A percentile compares a stretch with the other conserved stretches of the same genome.
Conservation (phyloP, 2,888 invertebrate species). For the Molorchus minor region DNA sequence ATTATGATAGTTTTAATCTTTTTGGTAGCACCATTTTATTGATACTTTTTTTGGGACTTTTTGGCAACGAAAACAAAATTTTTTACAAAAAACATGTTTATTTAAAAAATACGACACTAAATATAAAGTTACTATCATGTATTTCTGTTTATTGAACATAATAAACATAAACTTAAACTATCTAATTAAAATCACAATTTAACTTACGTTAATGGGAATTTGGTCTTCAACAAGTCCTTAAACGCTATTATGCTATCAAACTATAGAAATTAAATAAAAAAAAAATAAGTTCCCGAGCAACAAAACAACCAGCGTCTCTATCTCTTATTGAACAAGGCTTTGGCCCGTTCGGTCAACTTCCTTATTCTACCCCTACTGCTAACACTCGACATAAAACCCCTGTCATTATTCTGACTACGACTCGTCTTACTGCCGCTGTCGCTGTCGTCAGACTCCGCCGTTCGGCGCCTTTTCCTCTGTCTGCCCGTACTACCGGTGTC, state of each 20-base stretch:
- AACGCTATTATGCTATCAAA: not conserved
- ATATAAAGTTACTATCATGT: conserved; percentile 6
- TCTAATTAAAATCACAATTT: conserved; percentile 13
- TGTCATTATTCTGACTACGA: conserved; percentile 40
- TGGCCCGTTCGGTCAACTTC: conserved; percentile 81
- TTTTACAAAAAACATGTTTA: conserved; percentile 20
- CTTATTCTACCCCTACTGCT: conserved; percentile 87
- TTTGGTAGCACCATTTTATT: too few species aligned
- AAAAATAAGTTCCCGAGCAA: not conserved
- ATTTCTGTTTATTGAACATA: not conserved
- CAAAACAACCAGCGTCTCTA: conserved; percentile 11
- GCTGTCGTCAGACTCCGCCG: conserved; percentile 41
- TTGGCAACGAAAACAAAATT: too few species aligned
- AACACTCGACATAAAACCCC: conserved; percentile 61
- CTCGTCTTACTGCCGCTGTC: conserved; percentile 42
- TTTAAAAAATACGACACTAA: conserved; percentile 16
- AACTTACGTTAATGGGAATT: conserved; percentile 18
- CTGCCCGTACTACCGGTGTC: conserved; percentile 39
- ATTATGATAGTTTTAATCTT: too few species aligned
- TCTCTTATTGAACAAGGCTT: conserved; percentile 64
- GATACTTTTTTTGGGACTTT: too few species aligned
- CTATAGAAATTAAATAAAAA: conserved; percentile 1
- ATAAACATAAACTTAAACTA: conserved; percentile 3
- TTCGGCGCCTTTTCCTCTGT: conserved; percentile 51
- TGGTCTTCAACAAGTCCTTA: conserved; percentile 8